Evolutionary conservation across 2,113 vertebrate genomes (phyloP).

Genomic region (Lota lota): DNA sequence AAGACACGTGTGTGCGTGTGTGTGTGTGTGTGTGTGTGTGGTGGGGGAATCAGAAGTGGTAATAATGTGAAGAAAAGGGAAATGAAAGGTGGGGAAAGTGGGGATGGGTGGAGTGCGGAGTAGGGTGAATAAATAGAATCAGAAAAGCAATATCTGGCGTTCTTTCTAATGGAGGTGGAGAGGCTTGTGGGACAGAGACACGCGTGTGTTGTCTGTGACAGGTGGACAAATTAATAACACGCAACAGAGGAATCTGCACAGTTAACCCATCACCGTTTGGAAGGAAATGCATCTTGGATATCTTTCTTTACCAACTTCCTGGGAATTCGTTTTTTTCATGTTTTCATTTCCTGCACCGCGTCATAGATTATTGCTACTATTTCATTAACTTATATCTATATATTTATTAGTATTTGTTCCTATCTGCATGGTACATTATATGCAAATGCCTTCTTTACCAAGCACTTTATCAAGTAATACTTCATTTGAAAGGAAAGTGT

Average conservation of each 20-base stretch:
- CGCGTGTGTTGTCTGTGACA: constrained; percentile 71
- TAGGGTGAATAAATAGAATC: constrained; percentile 74
- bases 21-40: background rate
- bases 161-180: constrained; percentile 69
- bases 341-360: no score
- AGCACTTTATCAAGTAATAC: no score
- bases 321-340: no score
- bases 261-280: constrained; percentile 26
- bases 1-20: constrained; percentile 22
- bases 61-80: constrained; percentile 68
- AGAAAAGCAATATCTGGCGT: constrained; percentile 77
- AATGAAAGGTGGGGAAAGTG: constrained; percentile 71
- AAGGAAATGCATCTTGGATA: no score
- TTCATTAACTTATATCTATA: no score
- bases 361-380: no score
- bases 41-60: constrained; percentile 43
- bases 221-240: constrained; percentile 78
- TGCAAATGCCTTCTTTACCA: no score
- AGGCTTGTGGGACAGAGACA: constrained; percentile 71
- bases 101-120: constrained; percentile 28
- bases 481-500: no score
- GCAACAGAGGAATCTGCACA: constrained; percentile 34
- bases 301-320: no score
- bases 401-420: no score
- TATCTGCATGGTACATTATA: no score